Percentiles rank a stretch among this genome's conserved stretches.
phyloP scores from a whole-genome alignment of 2,888 invertebrate genomes.

The Spilosoma lubricipeda region DNA sequence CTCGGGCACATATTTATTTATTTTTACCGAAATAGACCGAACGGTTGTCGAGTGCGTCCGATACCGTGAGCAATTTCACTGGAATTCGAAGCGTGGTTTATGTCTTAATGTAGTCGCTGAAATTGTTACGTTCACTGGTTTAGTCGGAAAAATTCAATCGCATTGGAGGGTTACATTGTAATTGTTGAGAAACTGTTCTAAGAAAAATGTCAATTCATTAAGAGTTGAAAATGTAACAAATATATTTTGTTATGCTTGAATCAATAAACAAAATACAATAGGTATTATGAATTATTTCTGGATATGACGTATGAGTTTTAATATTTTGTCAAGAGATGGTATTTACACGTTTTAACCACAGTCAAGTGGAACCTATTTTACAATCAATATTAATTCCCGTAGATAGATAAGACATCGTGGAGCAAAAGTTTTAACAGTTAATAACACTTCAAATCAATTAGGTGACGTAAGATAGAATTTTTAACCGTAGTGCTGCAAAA shows the following conservation, averaged over 20 bases:
- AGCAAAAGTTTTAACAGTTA: too few relatives aligned
- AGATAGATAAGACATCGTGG: too few relatives aligned
- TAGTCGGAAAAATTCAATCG: conserved; percentile 44
- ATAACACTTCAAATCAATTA: too few relatives aligned
- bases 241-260: not conserved
- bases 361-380: too few relatives aligned
- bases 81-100: conserved; percentile 80
- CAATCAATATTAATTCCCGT: too few relatives aligned
- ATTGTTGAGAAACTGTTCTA: conserved; percentile 33
- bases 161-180: conserved; percentile 40
- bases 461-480: too few relatives aligned
- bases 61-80: conserved; percentile 75
- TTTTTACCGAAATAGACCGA: conserved; percentile 84
- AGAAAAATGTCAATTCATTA: conserved; percentile 18
- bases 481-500: not conserved
- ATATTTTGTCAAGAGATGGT: not conserved
- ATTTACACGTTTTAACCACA: too few relatives aligned
- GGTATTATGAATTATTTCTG: not conserved
- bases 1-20: conserved; percentile 82
- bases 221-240: not conserved
- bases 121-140: conserved; percentile 51
- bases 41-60: conserved; percentile 80
- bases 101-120: conserved; percentile 77
- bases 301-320: not conserved
- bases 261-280: not conserved